Evolutionary conservation across 2,888 invertebrate genomes (phyloP).

Genomic region (Nomada lathburiana): DNA sequence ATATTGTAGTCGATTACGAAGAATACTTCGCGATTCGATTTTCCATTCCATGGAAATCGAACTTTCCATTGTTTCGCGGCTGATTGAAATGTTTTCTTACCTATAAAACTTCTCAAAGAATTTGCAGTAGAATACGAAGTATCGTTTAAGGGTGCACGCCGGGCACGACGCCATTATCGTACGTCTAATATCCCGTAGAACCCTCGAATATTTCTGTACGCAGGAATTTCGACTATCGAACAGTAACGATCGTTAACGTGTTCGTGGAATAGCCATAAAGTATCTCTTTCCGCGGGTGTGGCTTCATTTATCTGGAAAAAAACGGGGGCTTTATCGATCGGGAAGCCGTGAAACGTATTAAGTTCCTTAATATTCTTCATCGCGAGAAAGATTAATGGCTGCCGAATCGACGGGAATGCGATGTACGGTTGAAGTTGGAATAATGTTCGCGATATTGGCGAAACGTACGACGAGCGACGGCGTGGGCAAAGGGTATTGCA

Average conservation of each 20-base stretch:
- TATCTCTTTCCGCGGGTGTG: neutral
- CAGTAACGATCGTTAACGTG: neutral
- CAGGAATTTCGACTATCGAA: neutral
- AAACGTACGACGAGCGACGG: too few species aligned
- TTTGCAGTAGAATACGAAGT: neutral
- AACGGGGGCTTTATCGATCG: neutral
- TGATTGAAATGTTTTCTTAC: slow-evolving; percentile 10
- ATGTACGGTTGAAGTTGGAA: too few species aligned
- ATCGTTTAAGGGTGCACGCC: neutral
- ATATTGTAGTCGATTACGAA: too few species aligned
- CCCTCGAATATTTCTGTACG: neutral
- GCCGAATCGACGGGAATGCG: too few species aligned
- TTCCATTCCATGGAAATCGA: too few species aligned
- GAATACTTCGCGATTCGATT: too few species aligned
- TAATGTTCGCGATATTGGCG: too few species aligned
- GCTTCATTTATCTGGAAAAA: slow-evolving; percentile 21
- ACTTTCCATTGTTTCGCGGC: too few species aligned
- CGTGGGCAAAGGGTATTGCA: too few species aligned
- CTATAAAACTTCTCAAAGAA: neutral
- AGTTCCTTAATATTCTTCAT: too few species aligned
- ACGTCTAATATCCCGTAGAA: slow-evolving; percentile 11
- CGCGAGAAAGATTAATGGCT: too few species aligned
- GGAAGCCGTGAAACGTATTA: neutral
- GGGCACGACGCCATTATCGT: neutral
- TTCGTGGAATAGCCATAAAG: neutral